Percentiles rank a stretch among this genome's conserved stretches.
phyloP scores from a whole-genome alignment of 2,888 invertebrate species.

The Ethmia dodecea region DNA sequence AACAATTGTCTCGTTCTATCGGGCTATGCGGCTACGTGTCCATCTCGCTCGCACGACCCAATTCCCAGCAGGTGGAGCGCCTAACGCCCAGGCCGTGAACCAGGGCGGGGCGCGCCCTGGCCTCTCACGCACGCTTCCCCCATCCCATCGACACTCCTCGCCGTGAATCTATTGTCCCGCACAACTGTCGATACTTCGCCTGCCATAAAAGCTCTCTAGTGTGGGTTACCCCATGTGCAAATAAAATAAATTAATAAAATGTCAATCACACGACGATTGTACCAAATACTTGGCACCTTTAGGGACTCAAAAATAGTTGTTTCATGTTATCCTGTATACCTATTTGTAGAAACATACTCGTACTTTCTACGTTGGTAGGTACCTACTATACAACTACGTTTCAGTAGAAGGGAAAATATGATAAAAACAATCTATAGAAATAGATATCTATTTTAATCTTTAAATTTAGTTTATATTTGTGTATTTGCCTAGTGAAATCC shows the following conservation, averaged over 20 bases:
- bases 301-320: no score
- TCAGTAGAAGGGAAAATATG: no score
- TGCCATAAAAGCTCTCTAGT: slow-evolving; percentile 11
- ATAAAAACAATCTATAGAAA: no score
- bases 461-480: no score
- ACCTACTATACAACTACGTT: no score
- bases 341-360: no score
- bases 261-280: neutral
- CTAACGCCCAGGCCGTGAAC: slow-evolving; percentile 32
- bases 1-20: slow-evolving; percentile 27
- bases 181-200: slow-evolving; percentile 34
- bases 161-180: slow-evolving; percentile 42
- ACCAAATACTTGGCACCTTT: no score
- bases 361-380: no score
- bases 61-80: slow-evolving; percentile 14
- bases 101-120: slow-evolving; percentile 31
- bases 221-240: slow-evolving; percentile 5
- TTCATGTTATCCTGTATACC: no score
- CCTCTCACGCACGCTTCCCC: slow-evolving; percentile 26
- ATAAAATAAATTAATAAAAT: slow-evolving; percentile 3
- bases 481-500: no score
- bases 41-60: slow-evolving; percentile 24
- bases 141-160: slow-evolving; percentile 36
- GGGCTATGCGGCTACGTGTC: slow-evolving; percentile 4
- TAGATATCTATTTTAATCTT: no score